phyloP scores from a whole-genome alignment of 2,888 invertebrate genomes.

The Plebejus anna region DNA sequence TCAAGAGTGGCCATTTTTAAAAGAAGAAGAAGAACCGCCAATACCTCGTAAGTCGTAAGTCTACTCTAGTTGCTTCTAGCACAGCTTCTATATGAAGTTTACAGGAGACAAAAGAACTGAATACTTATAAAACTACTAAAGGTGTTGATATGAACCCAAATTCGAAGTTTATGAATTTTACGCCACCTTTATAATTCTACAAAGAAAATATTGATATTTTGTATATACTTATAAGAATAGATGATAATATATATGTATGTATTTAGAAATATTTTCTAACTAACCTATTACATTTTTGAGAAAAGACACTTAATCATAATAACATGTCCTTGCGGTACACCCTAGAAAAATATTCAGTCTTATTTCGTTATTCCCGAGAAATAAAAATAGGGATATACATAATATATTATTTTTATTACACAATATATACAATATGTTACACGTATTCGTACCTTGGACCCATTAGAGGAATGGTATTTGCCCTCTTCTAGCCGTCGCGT shows the following conservation, averaged over 20 bases:
- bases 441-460: constrained; percentile 1
- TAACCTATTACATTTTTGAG: no score
- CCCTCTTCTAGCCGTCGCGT: not conserved
- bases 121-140: not conserved
- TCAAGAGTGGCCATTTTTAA: no score
- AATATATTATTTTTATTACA: not conserved
- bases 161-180: no score
- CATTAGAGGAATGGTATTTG: not conserved
- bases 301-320: not conserved
- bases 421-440: not conserved
- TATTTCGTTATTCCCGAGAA: not conserved
- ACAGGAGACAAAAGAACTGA: not conserved
- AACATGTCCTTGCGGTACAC: not conserved
- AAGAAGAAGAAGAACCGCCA: not conserved
- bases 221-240: no score
- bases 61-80: not conserved
- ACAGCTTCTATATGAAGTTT: not conserved
- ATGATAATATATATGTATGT: no score
- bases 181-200: no score
- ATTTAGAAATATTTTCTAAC: no score
- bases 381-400: not conserved
- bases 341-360: not conserved
- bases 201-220: no score
- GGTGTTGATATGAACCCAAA: no score
- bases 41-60: not conserved